phyloP scores from a whole-genome alignment of 2,797 vertebrate genomes.

The Cynodonichthys magdalenae region DNA sequence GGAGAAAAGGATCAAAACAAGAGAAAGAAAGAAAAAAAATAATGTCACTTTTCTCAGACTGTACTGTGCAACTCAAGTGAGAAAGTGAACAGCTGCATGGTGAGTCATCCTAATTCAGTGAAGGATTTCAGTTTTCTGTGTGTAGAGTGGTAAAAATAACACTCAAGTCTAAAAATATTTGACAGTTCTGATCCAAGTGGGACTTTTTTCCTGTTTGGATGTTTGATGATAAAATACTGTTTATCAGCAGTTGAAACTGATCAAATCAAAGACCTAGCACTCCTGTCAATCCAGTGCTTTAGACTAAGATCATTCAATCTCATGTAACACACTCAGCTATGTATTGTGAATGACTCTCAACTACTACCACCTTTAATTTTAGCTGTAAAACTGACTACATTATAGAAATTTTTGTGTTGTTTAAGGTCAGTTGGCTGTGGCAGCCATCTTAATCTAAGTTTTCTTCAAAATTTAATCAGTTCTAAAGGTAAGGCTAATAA shows the following conservation, averaged over 20 bases:
- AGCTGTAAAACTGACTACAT: too few species aligned
- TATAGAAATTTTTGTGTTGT: too few species aligned
- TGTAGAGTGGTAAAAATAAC: conserved; percentile 41
- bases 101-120: conserved; percentile 52
- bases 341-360: too few species aligned
- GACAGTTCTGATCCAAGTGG: conserved; percentile 19
- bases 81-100: conserved; percentile 34
- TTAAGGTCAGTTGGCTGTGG: too few species aligned
- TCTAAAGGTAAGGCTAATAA: too few species aligned
- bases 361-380: too few species aligned
- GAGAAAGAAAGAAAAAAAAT: not conserved
- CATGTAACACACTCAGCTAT: too few species aligned
- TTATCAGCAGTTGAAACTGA: not conserved
- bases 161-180: conserved; percentile 35
- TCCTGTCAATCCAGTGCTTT: too few species aligned
- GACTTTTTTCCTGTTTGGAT: not conserved
- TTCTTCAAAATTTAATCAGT: too few species aligned
- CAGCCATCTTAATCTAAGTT: too few species aligned
- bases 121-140: conserved; percentile 37
- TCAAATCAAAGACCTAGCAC: not conserved
- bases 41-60: conserved; percentile 34
- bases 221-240: not conserved
- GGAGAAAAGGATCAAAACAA: conserved; percentile 8
- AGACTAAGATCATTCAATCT: too few species aligned
- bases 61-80: conserved; percentile 31